Percentiles rank a stretch among this genome's conserved stretches.
Conservation (phyloP, 2,888 invertebrate species). For the Dascillus cervinus region DNA sequence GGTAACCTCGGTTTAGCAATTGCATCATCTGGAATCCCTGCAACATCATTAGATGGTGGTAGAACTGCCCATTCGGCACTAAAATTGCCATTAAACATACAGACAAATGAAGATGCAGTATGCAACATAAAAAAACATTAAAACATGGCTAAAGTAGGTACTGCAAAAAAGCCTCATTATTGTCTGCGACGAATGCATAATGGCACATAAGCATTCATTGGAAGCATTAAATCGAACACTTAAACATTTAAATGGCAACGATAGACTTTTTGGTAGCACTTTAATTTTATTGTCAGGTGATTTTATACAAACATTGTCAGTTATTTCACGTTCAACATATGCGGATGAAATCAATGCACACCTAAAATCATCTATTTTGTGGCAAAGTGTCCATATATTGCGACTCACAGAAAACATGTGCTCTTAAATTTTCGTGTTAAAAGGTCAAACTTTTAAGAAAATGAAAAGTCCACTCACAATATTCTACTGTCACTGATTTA, state of each 20-base stretch:
- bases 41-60: constrained; percentile 34
- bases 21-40: too few species aligned
- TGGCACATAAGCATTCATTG: constrained; percentile 32
- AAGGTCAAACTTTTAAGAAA: too few species aligned
- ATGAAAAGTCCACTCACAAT: too few species aligned
- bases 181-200: constrained; percentile 39
- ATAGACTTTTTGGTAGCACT: constrained; percentile 22
- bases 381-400: constrained; percentile 15
- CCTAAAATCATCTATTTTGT: constrained; percentile 22
- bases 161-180: constrained; percentile 28
- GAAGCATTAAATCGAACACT: constrained; percentile 30
- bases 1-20: too few species aligned
- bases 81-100: constrained; percentile 30
- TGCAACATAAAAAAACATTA: constrained; percentile 29
- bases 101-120: constrained; percentile 21
- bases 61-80: constrained; percentile 38
- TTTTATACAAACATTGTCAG: constrained; percentile 29
- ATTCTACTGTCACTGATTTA: too few species aligned
- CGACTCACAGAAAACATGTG: constrained; percentile 16
- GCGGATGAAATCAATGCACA: constrained; percentile 26
- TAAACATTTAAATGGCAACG: constrained; percentile 17
- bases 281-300: constrained; percentile 28
- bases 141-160: constrained; percentile 25
- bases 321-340: constrained; percentile 22
- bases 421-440: too few species aligned